Percentiles rank a stretch among this genome's conserved stretches.
phyloP scores from a whole-genome alignment of 2,888 invertebrate genomes.

The Hyposoter didymator region DNA sequence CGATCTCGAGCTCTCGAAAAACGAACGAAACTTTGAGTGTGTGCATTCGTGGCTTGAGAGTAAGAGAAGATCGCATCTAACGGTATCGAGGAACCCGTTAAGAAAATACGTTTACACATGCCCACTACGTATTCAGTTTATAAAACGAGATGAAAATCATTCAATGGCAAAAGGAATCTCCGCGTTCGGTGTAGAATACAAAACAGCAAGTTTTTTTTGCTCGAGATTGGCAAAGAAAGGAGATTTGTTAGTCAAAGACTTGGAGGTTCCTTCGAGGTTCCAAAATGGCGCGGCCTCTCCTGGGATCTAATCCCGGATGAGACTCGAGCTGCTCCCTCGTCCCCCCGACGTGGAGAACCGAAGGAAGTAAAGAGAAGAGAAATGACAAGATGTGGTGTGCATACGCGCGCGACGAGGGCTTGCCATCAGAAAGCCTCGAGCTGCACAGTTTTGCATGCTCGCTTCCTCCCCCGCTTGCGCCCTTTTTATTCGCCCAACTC shows the following conservation, averaged over 20 bases:
- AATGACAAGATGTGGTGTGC: conserved; percentile 54
- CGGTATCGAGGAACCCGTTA: neutral
- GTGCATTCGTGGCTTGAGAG: conserved; percentile 40
- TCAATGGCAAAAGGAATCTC: conserved; percentile 24
- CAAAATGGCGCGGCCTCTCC: conserved; percentile 77
- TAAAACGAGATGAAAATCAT: neutral
- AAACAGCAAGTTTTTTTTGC: neutral
- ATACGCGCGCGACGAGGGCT: neutral
- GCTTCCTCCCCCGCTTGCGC: neutral
- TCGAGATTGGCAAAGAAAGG: conserved; percentile 30
- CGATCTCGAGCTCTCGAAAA: conserved; percentile 30
- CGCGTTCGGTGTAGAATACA: neutral
- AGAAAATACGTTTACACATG: neutral
- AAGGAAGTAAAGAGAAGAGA: conserved; percentile 66
- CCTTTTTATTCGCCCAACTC: conserved; percentile 3
- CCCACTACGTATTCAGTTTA: neutral
- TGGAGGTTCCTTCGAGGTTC: conserved; percentile 68
- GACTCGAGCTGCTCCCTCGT: conserved; percentile 66
- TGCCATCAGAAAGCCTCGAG: neutral
- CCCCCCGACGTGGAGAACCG: conserved; percentile 63
- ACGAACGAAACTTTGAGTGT: conserved; percentile 24
- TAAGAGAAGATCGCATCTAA: conserved; percentile 44
- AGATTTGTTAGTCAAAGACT: conserved; percentile 30
- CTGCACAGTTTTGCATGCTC: neutral
- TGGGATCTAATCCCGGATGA: conserved; percentile 81